Evolutionary conservation across 2,797 vertebrate genomes (phyloP).

Genomic region (Protonibea diacanthus): DNA sequence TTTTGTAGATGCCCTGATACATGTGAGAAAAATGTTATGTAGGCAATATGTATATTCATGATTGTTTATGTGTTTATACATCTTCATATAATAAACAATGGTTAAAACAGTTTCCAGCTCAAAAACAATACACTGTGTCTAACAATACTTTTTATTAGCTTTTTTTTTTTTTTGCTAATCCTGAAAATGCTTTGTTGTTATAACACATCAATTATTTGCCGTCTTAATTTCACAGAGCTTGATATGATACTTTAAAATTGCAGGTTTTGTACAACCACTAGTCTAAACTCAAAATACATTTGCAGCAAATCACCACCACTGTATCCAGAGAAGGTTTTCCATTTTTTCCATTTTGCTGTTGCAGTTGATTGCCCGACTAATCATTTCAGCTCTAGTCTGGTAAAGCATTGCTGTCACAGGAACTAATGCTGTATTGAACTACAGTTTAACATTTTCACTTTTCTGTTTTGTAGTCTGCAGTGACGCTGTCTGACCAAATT

Average conservation of each 20-base stretch:
- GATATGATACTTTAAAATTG: not conserved
- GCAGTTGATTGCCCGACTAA: not conserved
- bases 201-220: not conserved
- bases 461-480: constrained; percentile 47
- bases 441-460: not conserved
- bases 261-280: not conserved
- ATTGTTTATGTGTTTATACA: no score
- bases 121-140: no score
- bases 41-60: not conserved
- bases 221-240: not conserved
- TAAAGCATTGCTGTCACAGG: constrained; percentile 1
- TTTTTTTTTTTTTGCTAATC: not conserved
- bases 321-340: not conserved
- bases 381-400: not conserved
- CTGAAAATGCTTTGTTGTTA: not conserved
- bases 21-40: not conserved
- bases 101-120: no score
- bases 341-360: not conserved
- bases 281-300: not conserved
- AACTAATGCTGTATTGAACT: not conserved
- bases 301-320: not conserved
- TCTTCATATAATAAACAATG: no score
- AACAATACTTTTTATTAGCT: no score
- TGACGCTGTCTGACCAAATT: constrained; percentile 23
- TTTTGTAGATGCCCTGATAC: not conserved